Evolutionary conservation across 2,888 invertebrate genomes (phyloP).

Genomic region (Boloria selene): DNA sequence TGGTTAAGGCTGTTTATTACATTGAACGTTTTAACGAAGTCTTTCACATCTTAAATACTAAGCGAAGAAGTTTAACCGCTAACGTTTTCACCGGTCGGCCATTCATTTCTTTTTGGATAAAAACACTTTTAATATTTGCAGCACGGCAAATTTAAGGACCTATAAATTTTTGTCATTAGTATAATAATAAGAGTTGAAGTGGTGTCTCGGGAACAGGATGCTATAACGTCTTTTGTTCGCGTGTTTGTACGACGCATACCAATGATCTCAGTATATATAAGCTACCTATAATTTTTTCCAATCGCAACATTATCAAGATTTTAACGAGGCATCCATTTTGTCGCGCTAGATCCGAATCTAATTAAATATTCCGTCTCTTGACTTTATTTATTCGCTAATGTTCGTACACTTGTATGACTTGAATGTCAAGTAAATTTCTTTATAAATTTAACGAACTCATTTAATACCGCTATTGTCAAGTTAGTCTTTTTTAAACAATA

Average conservation of each 20-base stretch:
- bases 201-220: slow-evolving; percentile 78
- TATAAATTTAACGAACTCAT: slow-evolving; percentile 16
- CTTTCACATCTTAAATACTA: not conserved
- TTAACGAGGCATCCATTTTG: slow-evolving; percentile 31
- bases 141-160: slow-evolving; percentile 76
- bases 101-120: slow-evolving; percentile 23
- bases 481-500: not conserved
- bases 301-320: slow-evolving; percentile 52
- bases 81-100: not conserved
- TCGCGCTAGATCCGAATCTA: slow-evolving; percentile 34
- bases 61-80: not conserved
- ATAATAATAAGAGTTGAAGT: slow-evolving; percentile 75
- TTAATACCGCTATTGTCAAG: not conserved
- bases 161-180: slow-evolving; percentile 81
- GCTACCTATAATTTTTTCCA: slow-evolving; percentile 53
- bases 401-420: slow-evolving; percentile 23
- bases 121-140: slow-evolving; percentile 67
- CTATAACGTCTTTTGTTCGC: slow-evolving; percentile 80
- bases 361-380: slow-evolving; percentile 39
- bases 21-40: not conserved
- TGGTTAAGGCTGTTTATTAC: not conserved
- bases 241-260: slow-evolving; percentile 72
- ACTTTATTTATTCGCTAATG: slow-evolving; percentile 41
- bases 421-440: slow-evolving; percentile 34
- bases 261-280: slow-evolving; percentile 61